A percentile compares a stretch with the other conserved stretches of the same genome.
phyloP scores from a whole-genome alignment of 2,888 invertebrate species.

The Gonocerus acuteangulatus region DNA sequence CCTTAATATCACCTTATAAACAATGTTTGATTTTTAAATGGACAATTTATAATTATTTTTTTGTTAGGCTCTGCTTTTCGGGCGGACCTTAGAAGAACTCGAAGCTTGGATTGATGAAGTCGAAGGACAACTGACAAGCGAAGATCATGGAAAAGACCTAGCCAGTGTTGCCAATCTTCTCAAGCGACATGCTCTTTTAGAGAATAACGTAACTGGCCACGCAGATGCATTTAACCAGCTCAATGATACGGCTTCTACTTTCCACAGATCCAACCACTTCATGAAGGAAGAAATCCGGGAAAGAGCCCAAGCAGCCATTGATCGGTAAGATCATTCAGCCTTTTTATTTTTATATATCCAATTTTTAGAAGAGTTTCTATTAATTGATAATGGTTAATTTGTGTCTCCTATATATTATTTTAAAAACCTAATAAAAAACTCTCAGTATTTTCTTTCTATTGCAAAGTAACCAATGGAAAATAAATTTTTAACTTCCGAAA shows the following conservation, averaged over 20 bases:
- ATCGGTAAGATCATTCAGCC: conserved; percentile 46
- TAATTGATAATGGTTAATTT: no score
- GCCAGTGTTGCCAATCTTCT: conserved; percentile 75
- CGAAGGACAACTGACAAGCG: conserved; percentile 65
- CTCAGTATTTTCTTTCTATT: no score
- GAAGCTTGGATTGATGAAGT: conserved; percentile 88
- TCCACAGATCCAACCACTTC: conserved; percentile 76
- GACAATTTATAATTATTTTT: no score
- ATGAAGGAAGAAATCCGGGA: conserved; percentile 78
- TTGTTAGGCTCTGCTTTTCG: conserved; percentile 70
- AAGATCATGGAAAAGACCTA: conserved; percentile 80
- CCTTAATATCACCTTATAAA: no score
- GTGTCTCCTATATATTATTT: no score
- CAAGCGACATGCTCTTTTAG: conserved; percentile 72
- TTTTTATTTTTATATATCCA: background rate
- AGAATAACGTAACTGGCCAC: conserved; percentile 76
- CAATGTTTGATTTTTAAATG: no score
- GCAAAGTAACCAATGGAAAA: no score
- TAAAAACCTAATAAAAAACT: no score
- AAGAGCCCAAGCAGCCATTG: conserved; percentile 59
- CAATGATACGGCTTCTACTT: conserved; percentile 69
- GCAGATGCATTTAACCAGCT: conserved; percentile 72
- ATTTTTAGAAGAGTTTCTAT: no score
- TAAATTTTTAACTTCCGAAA: no score
- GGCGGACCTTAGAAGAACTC: conserved; percentile 84